A percentile compares a stretch with the other conserved stretches of the same genome.
Conservation (phyloP, 2,113 vertebrate genomes). For the Stigmatopora nigra region DNA sequence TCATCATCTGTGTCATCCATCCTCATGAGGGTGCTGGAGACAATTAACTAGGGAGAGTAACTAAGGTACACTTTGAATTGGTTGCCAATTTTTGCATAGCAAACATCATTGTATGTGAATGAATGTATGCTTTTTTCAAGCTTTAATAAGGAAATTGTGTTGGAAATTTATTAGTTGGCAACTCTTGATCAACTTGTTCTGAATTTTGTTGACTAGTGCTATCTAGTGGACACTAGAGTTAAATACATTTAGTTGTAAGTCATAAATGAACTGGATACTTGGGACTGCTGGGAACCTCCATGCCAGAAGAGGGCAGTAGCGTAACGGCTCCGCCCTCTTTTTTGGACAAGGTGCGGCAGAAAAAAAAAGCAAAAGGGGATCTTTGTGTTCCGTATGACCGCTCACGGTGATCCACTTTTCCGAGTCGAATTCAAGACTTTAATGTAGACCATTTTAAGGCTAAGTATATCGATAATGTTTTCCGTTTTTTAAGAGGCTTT, state of each 20-base stretch:
- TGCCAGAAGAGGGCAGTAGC: constrained; percentile 23
- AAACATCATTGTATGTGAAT: background rate
- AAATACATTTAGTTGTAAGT: constrained; percentile 8
- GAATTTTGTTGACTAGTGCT: constrained; percentile 36
- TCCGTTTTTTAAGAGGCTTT: constrained; percentile 6
- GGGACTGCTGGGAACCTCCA: background rate
- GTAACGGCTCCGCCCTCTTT: too few species aligned
- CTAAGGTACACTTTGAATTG: too few species aligned
- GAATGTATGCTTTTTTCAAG: background rate
- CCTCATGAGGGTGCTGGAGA: too few species aligned
- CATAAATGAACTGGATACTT: background rate
- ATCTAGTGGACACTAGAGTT: constrained; percentile 43
- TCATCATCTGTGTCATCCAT: too few species aligned
- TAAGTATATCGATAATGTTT: constrained; percentile 9
- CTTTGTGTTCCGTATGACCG: background rate
- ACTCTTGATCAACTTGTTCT: background rate
- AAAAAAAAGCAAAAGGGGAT: constrained; percentile 23
- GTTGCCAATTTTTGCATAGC: too few species aligned
- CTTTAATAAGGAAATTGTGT: background rate
- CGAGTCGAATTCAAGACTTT: constrained; percentile 15
- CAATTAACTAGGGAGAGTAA: too few species aligned
- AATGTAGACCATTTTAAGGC: constrained; percentile 13
- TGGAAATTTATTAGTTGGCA: background rate
- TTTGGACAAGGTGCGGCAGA: constrained; percentile 58
- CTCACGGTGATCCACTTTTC: background rate